Base-by-base conservation (phyloP, 2,797 vertebrate species). In the Margarornis squamiger region DNA sequence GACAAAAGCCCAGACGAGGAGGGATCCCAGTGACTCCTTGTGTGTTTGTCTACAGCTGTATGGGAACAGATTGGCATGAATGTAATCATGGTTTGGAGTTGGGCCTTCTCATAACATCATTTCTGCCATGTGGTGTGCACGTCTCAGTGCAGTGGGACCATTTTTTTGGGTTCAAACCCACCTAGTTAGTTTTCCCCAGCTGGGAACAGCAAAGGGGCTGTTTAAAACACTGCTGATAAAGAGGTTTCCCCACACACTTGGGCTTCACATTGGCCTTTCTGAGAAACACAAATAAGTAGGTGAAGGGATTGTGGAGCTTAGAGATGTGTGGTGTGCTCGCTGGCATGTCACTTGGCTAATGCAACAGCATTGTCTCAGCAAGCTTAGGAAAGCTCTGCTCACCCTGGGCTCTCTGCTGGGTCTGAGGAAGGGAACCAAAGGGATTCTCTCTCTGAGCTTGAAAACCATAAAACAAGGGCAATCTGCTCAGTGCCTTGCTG, bases 321-420 rank as follows among this genome's bases (percentile, higher is more conserved):
- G 59, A 16, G 51, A 4, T 15, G 22, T 1, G 0, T 0, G 4
- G 17, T 34, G 73, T 43, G 34, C 48, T 49, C 1, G 1, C 32
- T 68, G 61, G 12, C 14, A 3, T 10, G 8, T 41, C 12, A 3
- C 17, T 38, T 26, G 20, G 8, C 49, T 72, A 0, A 16, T 5
- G 29, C 43, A 30, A 6, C 30, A 75, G 23, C 48, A 49, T 49
- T 19, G 6, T 4, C 24, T 13, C 32, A 49, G 4, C 11, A 16
- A 22, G 29, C 6, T 7, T 5, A 27, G 32, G 38, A 48, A 38
- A 55, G 30, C 49, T 72, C 30, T 39, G 36, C 79, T 52, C n/a
- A 2, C 22, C 51, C 59, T 29, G 58, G 65, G 43, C 49, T 73
- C 66, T 45, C 48, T 65, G 52, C 43, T 30, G 75, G 24, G 34